phyloP scores from a whole-genome alignment of 2,113 vertebrate species.

The Pyrgilauda ruficollis region DNA sequence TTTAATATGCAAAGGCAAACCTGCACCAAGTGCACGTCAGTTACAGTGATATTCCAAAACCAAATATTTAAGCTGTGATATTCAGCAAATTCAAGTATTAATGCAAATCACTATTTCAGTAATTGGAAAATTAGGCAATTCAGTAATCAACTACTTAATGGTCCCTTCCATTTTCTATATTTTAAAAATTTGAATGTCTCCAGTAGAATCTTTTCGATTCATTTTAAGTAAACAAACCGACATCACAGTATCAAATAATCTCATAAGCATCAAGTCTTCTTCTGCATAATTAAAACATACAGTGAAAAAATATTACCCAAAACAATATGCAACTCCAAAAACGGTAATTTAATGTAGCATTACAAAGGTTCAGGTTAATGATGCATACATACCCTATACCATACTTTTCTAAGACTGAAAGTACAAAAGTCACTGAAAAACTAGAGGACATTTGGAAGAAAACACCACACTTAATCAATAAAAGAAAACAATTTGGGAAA shows the following conservation, averaged over 20 bases:
- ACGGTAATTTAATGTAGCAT: rapidly evolving
- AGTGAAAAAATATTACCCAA: not conserved
- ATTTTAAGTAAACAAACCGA: not conserved
- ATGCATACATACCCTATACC: too few relatives aligned
- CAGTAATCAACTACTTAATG: not conserved
- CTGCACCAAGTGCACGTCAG: rapidly evolving
- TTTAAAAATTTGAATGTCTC: not conserved
- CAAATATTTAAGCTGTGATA: not conserved
- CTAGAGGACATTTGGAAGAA: not conserved
- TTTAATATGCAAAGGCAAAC: not conserved
- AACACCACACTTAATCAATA: not conserved
- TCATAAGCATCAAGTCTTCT: not conserved
- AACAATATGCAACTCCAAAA: not conserved
- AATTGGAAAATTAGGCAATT: not conserved
- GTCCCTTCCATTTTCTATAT: not conserved
- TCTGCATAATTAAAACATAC: not conserved
- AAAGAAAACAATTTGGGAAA: not conserved
- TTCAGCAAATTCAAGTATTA: not conserved
- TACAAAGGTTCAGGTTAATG: not conserved
- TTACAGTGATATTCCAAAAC: not conserved
- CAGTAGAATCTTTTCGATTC: not conserved
- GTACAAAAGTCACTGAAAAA: not conserved
- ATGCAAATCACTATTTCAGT: not conserved
- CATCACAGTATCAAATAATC: not conserved
- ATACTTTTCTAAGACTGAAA: not conserved